Evolutionary conservation across 30 jellyfish, hydroid and myxozoan genomes (phyloP), one percentile per base, ranked within the genome.

Genomic region (Cassiopea xamachana): DNA sequence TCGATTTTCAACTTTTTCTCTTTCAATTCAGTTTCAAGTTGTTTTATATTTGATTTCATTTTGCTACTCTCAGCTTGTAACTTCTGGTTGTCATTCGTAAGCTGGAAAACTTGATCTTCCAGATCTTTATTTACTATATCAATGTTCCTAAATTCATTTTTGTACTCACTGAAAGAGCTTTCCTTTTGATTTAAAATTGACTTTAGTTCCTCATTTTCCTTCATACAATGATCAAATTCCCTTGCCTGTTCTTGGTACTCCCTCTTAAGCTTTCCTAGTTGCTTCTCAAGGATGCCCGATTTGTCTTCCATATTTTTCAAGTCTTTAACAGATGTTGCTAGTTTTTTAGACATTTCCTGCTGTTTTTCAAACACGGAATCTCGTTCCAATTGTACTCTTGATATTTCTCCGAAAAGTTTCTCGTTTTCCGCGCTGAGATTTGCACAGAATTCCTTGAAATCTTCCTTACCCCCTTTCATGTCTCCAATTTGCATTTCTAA

Each of bases 71-170:
- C 99, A 5, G 48, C 73, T 75, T 81, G 81, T 79, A 96, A 75
- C 75, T 89, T 92, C 78, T 96, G 94, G 70, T 92, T 92, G 1
- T 96, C 98, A 69, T 85, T 90, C 80, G 97, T 50, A 12, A 89
- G 68, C 73, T 92, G 97, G 77, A 85, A 96, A 1, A 92, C 88
- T 86, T 96, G 99, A 85, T 96, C 99, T 60, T 96, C 99, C 70
- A 96, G 68, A 85, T 96, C 99, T 75, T 96, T 96, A 59, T 89
- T 96, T 7, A 81, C 93, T 45, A 92, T 89, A 69, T 92, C 98
- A 61, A 89, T 87, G 49, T 94, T 79, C 79, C 97, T 76, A 68
- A 96, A 73, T 73, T 79, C 91, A 48, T 93, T 88, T 55, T 92
- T 85, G 76, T 80, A 73, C 68, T 92, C 96, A 44, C 89, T 75